A percentile compares a stretch with the other conserved stretches of the same genome.
These are phyloP conservation scores for Holocentrus rufus DNA, from an alignment of 2,797 vertebrate species.

Conservation along the genomic window DNA sequence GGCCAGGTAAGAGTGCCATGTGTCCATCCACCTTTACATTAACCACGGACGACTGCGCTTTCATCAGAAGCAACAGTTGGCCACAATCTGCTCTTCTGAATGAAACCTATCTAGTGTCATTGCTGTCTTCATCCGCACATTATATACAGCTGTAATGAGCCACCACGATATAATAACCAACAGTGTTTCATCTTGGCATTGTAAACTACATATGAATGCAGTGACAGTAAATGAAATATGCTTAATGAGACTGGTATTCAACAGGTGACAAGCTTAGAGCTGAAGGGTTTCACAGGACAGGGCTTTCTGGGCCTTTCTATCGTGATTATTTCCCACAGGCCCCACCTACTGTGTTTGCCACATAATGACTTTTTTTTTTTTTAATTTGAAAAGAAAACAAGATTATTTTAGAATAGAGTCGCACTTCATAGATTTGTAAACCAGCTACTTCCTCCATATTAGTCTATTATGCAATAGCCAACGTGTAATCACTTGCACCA, in stretches of 20 bases:
- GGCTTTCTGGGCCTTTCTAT: conserved; percentile 54
- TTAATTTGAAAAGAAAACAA: conserved; percentile 34
- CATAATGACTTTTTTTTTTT: conserved; percentile 42
- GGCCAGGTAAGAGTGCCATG: conserved; percentile 71
- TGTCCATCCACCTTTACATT: conserved; percentile 13
- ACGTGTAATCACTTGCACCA: conserved; percentile 26
- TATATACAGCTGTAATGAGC: conserved; percentile 14
- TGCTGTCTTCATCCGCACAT: conserved; percentile 19
- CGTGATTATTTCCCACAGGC: conserved; percentile 49
- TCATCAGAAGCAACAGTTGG: conserved; percentile 64
- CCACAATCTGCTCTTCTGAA: background rate
- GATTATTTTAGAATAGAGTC: conserved; percentile 28
- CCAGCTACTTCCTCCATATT: conserved; percentile 26
- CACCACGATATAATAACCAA: background rate
- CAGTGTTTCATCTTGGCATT: background rate
- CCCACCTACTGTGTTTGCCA: conserved; percentile 57
- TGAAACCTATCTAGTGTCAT: conserved; percentile 27
- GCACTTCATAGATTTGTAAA: background rate
- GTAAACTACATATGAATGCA: background rate
- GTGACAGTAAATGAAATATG: background rate
- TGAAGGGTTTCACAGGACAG: conserved; percentile 22
- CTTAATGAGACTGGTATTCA: conserved; percentile 22
- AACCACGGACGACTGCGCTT: background rate
- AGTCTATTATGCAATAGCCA: conserved; percentile 16
- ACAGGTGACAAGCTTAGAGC: conserved; percentile 60